These are phyloP conservation scores for Tragulus kanchil DNA, from an alignment of 2,113 vertebrate genomes.

Conservation along the genomic window DNA sequence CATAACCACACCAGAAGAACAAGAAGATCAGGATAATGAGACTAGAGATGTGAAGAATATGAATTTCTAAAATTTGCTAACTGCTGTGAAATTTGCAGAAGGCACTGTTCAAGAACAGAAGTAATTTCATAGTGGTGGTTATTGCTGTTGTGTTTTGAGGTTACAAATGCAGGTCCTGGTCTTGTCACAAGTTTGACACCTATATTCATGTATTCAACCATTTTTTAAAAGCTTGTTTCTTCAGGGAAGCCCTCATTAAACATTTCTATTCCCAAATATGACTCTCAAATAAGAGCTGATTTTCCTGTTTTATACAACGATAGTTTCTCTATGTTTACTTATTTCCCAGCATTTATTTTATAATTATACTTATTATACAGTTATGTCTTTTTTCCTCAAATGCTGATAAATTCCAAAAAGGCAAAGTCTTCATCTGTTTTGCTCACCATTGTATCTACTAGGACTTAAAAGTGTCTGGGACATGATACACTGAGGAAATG, in stretches of 20 bases:
- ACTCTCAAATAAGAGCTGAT: background rate
- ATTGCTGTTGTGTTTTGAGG: background rate
- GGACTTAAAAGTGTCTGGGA: background rate
- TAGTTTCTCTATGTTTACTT: background rate
- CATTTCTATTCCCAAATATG: conserved; percentile 36
- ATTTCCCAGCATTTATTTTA: conserved; percentile 1
- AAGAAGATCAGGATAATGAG: conserved; percentile 21
- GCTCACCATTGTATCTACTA: background rate
- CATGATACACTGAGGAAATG: background rate
- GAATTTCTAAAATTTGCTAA: conserved; percentile 49
- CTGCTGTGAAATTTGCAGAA: background rate
- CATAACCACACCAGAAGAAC: background rate
- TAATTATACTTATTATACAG: conserved; percentile 13
- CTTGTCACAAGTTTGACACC: background rate
- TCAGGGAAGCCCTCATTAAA: background rate
- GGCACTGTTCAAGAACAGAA: background rate
- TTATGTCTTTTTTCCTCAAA: background rate
- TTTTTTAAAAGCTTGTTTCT: conserved; percentile 47
- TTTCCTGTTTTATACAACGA: background rate
- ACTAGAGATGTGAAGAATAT: background rate
- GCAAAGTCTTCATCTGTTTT: background rate
- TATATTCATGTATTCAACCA: too few species aligned
- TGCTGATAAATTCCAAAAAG: background rate
- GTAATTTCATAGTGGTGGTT: background rate
- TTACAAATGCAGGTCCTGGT: conserved; percentile 41